Base-by-base conservation (phyloP, 2,888 invertebrate species). In the Ochropleura plecta region DNA sequence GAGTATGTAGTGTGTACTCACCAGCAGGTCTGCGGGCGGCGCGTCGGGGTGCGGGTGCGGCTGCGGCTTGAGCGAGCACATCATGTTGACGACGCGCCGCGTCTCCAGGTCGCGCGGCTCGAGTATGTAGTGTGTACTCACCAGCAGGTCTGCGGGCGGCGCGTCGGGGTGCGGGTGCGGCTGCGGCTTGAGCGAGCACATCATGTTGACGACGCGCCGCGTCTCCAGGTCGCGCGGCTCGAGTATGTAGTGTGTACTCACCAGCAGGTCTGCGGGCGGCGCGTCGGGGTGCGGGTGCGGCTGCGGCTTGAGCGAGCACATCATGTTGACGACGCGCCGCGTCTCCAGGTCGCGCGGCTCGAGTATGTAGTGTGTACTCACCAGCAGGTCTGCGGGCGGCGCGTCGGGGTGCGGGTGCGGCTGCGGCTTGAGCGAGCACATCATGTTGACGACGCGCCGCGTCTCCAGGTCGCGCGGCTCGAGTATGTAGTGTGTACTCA, bases 61-160 rank as follows among this genome's bases (percentile, higher is more conserved):
- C 98, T 89, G 76, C 79, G 64, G 73, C 76, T 98, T 98, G 89
- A 99, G 98, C 95, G 98, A 98, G 97, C 99, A 99, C 98, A 99
- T 98, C 98, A 99, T 99, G 97, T 98, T 98, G 90, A 99, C 98
- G 92, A 99, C 98, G 95, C 98, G 98, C 80, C 99, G 97, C 84
- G 98, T 97, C 97, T 99, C 99, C 79, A 98, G 97, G 94, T 99
- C 99, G 86, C 73, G 98, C 98, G 40, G 91, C 86, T 86, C 90
- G 90, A n/a, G n/a, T n/a, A n/a, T n/a, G n/a, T n/a, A 89, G 84
- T 75, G 83, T 57, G 98, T 16, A 55, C 70, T 76, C 79, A 76
- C 76, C 79, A 76, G 76, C 76, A 76, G 97, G 94, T 99, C 99
- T 83, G 72, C 90, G 90, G 91, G 89, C 90, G 97, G 96, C 97